These are phyloP conservation scores for Kryphioiulus occultus DNA, from an alignment of 2,888 invertebrate species.

Conservation along the genomic window DNA sequence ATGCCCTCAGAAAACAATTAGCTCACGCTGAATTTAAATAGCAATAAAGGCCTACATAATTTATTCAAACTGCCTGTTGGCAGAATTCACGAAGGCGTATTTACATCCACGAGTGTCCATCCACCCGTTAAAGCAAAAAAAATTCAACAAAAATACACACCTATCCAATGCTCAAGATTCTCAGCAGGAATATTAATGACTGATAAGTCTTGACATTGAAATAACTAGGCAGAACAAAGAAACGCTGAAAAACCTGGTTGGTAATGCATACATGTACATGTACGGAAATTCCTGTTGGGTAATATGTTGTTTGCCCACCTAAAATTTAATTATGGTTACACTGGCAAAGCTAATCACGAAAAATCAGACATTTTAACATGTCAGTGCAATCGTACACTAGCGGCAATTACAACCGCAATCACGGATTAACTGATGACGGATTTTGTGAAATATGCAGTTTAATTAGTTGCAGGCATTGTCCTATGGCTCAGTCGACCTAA, in stretches of 20 bases:
- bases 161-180: background rate
- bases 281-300: constrained; percentile 14
- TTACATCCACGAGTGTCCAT: background rate
- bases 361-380: background rate
- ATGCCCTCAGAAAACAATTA: background rate
- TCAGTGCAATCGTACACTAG: background rate
- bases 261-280: background rate
- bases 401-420: background rate
- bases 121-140: background rate
- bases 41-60: background rate
- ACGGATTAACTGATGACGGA: background rate
- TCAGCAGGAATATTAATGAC: background rate
- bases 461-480: background rate
- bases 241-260: background rate
- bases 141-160: background rate
- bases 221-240: constrained; percentile 14
- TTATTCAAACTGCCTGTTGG: background rate
- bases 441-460: background rate
- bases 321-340: background rate
- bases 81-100: background rate
- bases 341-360: background rate
- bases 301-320: background rate
- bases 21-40: background rate
- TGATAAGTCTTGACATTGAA: constrained; percentile 33
- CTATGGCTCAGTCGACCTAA: background rate